Evolutionary conservation across 2,797 vertebrate species (phyloP).

Genomic region (Protonibea diacanthus): DNA sequence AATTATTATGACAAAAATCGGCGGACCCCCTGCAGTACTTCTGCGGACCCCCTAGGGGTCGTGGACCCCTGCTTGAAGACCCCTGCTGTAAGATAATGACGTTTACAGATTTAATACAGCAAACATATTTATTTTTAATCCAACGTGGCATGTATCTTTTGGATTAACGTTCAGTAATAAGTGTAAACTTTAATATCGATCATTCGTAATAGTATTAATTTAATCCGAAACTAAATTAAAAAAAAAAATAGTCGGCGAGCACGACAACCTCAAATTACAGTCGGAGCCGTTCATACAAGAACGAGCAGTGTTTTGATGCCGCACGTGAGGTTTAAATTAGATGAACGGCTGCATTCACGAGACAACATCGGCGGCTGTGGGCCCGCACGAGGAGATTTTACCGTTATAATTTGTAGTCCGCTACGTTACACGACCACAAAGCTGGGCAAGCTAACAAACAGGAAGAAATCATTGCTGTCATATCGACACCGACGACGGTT

Average conservation of each 20-base stretch:
- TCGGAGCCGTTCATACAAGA: slow-evolving; percentile 14
- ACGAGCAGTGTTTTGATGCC: slow-evolving; percentile 74
- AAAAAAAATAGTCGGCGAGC: background rate
- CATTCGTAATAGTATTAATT: fast-evolving
- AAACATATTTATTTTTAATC: fast-evolving
- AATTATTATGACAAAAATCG: no score
- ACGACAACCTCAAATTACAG: slow-evolving; percentile 50
- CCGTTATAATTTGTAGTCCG: background rate
- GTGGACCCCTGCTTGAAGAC: no score
- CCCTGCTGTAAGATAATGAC: background rate
- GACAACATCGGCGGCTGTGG: slow-evolving; percentile 7
- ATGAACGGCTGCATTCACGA: slow-evolving; percentile 30
- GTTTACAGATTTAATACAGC: background rate
- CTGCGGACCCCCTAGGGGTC: no score
- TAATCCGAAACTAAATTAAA: background rate
- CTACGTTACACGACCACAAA: slow-evolving; percentile 44
- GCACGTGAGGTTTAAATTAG: slow-evolving; percentile 75
- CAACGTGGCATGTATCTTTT: fast-evolving
- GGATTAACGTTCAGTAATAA: fast-evolving
- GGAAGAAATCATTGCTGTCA: slow-evolving; percentile 75
- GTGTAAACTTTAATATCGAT: fast-evolving
- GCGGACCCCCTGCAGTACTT: no score
- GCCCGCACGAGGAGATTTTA: no score
- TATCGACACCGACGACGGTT: slow-evolving; percentile 74
- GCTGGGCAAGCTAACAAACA: slow-evolving; percentile 75